Conservation (phyloP, 2,888 invertebrate species). For the Lochmaea crataegi region DNA sequence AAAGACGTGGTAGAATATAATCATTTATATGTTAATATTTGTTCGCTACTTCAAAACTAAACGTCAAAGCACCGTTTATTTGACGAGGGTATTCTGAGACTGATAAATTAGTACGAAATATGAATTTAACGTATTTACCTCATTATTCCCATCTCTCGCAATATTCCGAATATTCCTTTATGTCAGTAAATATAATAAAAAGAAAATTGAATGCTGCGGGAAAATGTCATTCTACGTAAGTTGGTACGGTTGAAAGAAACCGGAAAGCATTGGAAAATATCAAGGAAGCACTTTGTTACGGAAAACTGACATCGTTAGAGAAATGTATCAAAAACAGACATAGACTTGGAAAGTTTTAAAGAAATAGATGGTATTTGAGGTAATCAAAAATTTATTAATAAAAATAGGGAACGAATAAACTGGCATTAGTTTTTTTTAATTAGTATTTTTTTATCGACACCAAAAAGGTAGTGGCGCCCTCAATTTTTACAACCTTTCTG, state of each 20-base stretch:
- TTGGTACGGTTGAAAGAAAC: conserved; percentile 15
- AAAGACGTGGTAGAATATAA: too few relatives aligned
- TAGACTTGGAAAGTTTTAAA: background rate
- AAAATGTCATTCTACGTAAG: conserved; percentile 12
- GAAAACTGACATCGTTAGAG: conserved; percentile 7
- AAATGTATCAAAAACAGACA: conserved; percentile 10
- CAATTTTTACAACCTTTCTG: too few relatives aligned
- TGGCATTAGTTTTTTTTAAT: too few relatives aligned
- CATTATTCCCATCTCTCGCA: background rate
- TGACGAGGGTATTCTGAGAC: background rate
- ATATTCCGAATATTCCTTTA: conserved; percentile 1
- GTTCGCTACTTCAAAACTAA: too few relatives aligned
- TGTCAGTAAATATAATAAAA: conserved; percentile 11
- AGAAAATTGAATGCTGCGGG: conserved; percentile 9
- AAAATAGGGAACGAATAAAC: too few relatives aligned
- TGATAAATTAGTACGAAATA: background rate
- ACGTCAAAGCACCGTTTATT: background rate
- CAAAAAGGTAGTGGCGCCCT: too few relatives aligned
- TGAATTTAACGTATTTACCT: background rate
- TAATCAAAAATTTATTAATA: background rate
- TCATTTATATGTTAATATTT: too few relatives aligned
- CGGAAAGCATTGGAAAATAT: conserved; percentile 21
- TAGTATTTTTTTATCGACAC: too few relatives aligned
- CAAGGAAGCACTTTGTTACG: conserved; percentile 17
- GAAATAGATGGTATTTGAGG: background rate